Evolutionary conservation across 1,140 invertebrate species (phyloP).

Genomic region (Plodia interpunctella): DNA sequence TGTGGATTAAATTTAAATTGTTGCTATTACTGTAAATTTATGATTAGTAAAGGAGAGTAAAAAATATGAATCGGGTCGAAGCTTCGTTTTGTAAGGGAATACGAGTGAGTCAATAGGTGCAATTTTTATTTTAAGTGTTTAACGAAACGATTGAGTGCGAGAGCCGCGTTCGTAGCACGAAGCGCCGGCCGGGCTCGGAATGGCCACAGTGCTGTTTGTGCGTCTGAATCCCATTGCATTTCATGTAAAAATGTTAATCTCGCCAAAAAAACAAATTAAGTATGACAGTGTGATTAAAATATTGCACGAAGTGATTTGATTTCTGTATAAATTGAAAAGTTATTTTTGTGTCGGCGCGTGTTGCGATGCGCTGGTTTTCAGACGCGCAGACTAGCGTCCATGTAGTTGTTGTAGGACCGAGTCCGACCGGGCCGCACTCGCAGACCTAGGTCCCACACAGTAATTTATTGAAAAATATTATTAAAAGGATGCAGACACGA

Average conservation of each 20-base stretch:
- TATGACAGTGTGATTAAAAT: neutral
- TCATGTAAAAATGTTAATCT: neutral
- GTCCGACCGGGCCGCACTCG: constrained; percentile 17
- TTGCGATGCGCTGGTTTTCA: neutral
- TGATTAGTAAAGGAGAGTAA: constrained; percentile 62
- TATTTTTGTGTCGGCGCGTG: neutral
- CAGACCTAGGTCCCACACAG: constrained; percentile 38
- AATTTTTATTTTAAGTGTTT: constrained; percentile 68
- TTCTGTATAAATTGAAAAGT: neutral
- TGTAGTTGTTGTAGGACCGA: neutral
- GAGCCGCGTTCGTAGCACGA: constrained; percentile 19
- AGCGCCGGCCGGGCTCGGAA: constrained; percentile 10
- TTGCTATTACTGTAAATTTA: constrained; percentile 70
- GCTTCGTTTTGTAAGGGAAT: constrained; percentile 61
- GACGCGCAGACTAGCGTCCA: neutral
- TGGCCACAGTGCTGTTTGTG: neutral
- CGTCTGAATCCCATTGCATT: neutral
- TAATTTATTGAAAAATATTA: constrained; percentile 66
- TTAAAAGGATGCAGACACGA: constrained; percentile 64
- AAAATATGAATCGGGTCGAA: constrained; percentile 63
- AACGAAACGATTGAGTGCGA: constrained; percentile 24
- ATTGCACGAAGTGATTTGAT: neutral
- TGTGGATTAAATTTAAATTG: constrained; percentile 69
- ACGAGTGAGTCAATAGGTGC: constrained; percentile 73
- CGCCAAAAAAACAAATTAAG: neutral